Percentiles rank a stretch among this genome's conserved stretches.
Conservation (phyloP, 2,797 vertebrate genomes). For the Echeneis naucrates region DNA sequence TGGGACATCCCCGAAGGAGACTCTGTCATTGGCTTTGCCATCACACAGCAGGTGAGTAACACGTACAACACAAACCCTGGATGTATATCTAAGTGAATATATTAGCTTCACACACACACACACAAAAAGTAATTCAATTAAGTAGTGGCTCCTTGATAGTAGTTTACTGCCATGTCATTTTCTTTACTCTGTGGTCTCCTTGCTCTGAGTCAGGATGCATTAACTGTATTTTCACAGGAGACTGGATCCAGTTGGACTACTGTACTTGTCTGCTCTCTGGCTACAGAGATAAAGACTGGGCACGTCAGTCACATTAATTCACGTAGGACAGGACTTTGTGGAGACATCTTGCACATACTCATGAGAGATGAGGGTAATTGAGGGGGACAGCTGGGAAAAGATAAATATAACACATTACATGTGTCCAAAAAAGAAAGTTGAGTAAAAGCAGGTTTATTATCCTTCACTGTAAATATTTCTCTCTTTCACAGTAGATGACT, state of each 20-base stretch:
- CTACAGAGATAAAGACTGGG: constrained; percentile 25
- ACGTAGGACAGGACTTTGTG: constrained; percentile 3
- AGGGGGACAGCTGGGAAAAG: constrained; percentile 19
- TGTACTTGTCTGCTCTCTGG: constrained; percentile 40
- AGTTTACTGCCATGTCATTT: constrained; percentile 35
- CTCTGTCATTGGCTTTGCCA: constrained; percentile 95
- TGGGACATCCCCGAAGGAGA: constrained; percentile 96
- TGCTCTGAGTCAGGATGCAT: constrained; percentile 38
- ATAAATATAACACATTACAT: background rate
- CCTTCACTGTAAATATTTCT: background rate
- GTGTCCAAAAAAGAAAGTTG: background rate
- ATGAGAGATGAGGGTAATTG: background rate
- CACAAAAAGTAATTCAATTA: constrained; percentile 23
- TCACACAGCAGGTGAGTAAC: constrained; percentile 93
- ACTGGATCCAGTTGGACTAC: constrained; percentile 13
- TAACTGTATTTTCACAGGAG: constrained; percentile 36
- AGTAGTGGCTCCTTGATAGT: constrained; percentile 29
- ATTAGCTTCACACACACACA: background rate
- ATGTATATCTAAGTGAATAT: too few relatives aligned
- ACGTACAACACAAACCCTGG: constrained; percentile 16
- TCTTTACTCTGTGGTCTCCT: constrained; percentile 5
- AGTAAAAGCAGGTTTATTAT: background rate
- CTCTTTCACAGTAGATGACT: background rate
- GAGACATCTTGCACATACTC: constrained; percentile 2
- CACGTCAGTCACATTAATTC: background rate